These are phyloP conservation scores for Chelon auratus DNA, from an alignment of 2,797 vertebrate species.

Conservation along the genomic window DNA sequence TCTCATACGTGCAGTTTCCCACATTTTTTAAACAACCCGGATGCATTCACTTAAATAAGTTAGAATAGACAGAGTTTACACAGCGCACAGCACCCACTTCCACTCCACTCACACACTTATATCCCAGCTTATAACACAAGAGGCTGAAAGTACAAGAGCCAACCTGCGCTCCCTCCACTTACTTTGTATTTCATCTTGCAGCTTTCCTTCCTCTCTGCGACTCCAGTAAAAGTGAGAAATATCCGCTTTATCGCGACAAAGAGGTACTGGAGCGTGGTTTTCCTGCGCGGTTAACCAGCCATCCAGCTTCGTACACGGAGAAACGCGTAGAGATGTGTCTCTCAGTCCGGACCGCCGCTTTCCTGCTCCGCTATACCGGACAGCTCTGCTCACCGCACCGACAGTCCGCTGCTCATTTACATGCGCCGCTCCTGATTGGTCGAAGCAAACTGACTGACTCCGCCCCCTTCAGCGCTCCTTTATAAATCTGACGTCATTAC, in stretches of 20 bases:
- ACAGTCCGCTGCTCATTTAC: not conserved
- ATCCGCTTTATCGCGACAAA: conserved; percentile 70
- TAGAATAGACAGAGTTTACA: too few species aligned
- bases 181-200: conserved; percentile 86
- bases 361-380: conserved; percentile 20
- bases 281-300: conserved; percentile 54
- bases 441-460: accelerated
- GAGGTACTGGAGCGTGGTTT: conserved; percentile 35
- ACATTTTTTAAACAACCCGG: conserved; percentile 4
- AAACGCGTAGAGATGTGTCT: not conserved
- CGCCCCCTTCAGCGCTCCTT: not conserved
- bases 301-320: conserved; percentile 41
- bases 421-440: conserved; percentile 63
- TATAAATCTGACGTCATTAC: conserved; percentile 49
- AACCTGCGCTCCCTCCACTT: conserved; percentile 63
- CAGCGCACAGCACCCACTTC: not conserved
- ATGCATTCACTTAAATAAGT: conserved; percentile 17
- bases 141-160: not conserved
- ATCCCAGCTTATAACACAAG: not conserved
- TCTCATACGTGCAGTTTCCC: not conserved
- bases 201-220: conserved; percentile 29
- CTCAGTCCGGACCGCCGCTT: not conserved
- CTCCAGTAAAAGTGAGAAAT: conserved; percentile 60
- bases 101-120: not conserved
- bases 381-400: conserved; percentile 1